phyloP scores from a whole-genome alignment of 1,140 invertebrate species.

The Piezodorus guildinii region DNA sequence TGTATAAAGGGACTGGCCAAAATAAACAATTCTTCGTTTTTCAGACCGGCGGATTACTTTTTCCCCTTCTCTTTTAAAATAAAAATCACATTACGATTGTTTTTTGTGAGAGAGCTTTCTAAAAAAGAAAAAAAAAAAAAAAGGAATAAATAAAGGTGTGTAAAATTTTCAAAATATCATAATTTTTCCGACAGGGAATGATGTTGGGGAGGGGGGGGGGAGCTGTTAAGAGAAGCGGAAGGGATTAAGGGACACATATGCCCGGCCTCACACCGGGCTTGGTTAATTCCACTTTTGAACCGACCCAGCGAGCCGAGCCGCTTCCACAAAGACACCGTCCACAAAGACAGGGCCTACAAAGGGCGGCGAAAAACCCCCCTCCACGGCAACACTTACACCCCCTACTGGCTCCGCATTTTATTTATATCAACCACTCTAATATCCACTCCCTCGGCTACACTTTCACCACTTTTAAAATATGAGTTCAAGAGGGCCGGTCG shows the following conservation, averaged over 20 bases:
- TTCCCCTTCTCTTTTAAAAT: no score
- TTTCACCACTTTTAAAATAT: no score
- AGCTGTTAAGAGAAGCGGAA: background rate
- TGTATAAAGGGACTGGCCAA: no score
- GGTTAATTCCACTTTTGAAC: conserved; percentile 9
- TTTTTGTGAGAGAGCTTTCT: no score
- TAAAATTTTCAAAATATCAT: no score
- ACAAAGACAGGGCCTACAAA: conserved; percentile 7
- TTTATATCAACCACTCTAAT: conserved; percentile 2
- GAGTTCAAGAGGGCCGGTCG: no score
- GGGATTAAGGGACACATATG: conserved; percentile 7
- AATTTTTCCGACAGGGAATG: background rate
- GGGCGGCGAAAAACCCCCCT: conserved; percentile 2
- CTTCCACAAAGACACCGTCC: conserved; percentile 4
- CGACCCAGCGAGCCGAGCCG: conserved; percentile 5
- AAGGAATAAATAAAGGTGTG: no score
- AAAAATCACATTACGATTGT: no score
- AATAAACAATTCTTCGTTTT: no score
- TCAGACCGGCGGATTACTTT: no score
- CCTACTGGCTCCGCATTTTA: background rate
- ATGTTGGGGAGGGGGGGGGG: background rate
- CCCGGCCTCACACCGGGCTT: conserved; percentile 6
- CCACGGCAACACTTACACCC: background rate
- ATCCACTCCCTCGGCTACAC: no score
- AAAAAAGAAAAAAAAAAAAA: no score